phyloP scores from a whole-genome alignment of 1,140 invertebrate species.

The Caenorhabditis latens region DNA sequence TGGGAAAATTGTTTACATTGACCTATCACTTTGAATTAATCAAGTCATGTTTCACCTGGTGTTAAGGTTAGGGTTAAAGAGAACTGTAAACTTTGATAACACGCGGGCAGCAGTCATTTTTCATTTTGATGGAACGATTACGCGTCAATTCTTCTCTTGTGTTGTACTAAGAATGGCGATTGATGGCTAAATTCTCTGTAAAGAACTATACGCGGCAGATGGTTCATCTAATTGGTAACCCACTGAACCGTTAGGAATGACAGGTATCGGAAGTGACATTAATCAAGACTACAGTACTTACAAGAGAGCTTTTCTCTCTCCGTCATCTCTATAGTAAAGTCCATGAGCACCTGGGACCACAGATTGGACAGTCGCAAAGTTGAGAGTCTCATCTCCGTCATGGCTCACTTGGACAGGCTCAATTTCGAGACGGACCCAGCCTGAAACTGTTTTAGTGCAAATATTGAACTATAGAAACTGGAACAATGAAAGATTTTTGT shows the following conservation, averaged over 20 bases:
- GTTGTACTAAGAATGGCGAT: background rate
- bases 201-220: background rate
- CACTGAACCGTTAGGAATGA: constrained; percentile 32
- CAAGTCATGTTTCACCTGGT: constrained; percentile 51
- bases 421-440: constrained; percentile 62
- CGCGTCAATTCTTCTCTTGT: background rate
- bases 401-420: constrained; percentile 64
- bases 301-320: constrained; percentile 66
- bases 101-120: constrained; percentile 2
- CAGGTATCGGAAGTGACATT: constrained; percentile 28
- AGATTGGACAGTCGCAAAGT: constrained; percentile 63
- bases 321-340: constrained; percentile 66
- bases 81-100: constrained; percentile 52
- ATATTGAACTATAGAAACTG: background rate
- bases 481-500: background rate
- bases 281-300: constrained; percentile 8
- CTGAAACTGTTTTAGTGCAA: constrained; percentile 6
- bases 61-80: constrained; percentile 35
- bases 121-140: constrained; percentile 44
- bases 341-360: constrained; percentile 67
- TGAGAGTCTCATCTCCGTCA: constrained; percentile 59
- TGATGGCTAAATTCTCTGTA: background rate
- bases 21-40: constrained; percentile 50
- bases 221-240: constrained; percentile 32
- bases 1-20: constrained; percentile 55